These are phyloP conservation scores for Lagopus leucura DNA, from an alignment of 2,113 vertebrate species.

Conservation along the genomic window DNA sequence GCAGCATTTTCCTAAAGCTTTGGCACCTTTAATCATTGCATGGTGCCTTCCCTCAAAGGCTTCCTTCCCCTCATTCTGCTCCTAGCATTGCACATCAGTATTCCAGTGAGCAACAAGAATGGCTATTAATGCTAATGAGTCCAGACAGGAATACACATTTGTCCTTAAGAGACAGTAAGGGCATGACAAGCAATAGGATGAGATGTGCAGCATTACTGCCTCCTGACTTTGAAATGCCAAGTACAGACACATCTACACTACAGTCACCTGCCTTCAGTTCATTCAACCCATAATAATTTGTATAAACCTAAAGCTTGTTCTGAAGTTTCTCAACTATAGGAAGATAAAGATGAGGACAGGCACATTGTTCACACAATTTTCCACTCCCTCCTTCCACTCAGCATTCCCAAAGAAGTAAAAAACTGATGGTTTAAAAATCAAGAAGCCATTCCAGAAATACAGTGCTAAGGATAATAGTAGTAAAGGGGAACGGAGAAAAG, in stretches of 20 bases:
- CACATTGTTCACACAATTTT: background rate
- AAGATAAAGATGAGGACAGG: background rate
- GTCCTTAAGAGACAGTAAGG: conserved; percentile 35
- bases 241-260: background rate
- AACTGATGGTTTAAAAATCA: background rate
- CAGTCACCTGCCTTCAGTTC: background rate
- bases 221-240: conserved; percentile 45
- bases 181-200: conserved; percentile 53
- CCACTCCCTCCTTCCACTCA: background rate
- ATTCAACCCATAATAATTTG: background rate
- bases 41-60: background rate
- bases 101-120: conserved; percentile 27
- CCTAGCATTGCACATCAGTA: conserved; percentile 39
- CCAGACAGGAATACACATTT: conserved; percentile 48
- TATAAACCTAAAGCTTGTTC: background rate
- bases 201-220: background rate
- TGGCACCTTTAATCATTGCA: background rate
- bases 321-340: background rate
- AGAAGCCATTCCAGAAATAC: background rate
- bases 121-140: conserved; percentile 55
- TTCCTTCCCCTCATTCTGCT: conserved; percentile 15
- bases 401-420: background rate
- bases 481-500: background rate
- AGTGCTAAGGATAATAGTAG: background rate
- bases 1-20: background rate